phyloP scores from a whole-genome alignment of 2,113 vertebrate species.

The Ptilonorhynchus violaceus region DNA sequence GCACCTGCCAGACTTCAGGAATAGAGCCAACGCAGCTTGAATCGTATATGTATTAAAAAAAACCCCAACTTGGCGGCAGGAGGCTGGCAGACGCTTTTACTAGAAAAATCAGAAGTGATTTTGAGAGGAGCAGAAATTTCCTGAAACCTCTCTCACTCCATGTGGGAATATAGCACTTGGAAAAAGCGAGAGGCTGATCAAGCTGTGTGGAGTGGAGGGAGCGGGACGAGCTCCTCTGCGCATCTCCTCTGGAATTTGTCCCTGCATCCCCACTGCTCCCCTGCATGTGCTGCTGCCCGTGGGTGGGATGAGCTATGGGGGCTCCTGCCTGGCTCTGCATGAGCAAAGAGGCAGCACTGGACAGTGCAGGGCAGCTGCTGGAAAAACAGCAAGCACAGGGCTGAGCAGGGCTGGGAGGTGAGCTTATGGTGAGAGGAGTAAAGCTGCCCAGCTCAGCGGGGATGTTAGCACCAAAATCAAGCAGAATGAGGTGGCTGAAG shows the following conservation, averaged over 20 bases:
- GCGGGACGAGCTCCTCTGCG: rapidly evolving
- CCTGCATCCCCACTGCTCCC: background rate
- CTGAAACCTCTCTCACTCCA: constrained; percentile 36
- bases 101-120: constrained; percentile 73
- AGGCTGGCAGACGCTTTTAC: constrained; percentile 70
- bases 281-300: rapidly evolving
- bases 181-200: constrained; percentile 12
- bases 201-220: background rate
- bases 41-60: constrained; percentile 61
- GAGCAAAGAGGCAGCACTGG: background rate
- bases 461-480: background rate
- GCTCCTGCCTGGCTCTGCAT: background rate
- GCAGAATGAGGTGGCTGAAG: rapidly evolving
- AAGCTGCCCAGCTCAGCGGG: rapidly evolving
- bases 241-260: background rate
- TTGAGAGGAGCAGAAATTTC: constrained; percentile 66
- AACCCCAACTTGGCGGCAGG: constrained; percentile 51
- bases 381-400: background rate
- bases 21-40: constrained; percentile 62
- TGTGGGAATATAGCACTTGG: constrained; percentile 20
- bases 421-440: background rate
- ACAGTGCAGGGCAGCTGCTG: background rate
- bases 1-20: constrained; percentile 71
- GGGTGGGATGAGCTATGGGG: background rate
- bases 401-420: background rate